These are phyloP conservation scores for Drosophila falleni DNA, from an alignment of 2,888 invertebrate genomes.

Conservation along the genomic window DNA sequence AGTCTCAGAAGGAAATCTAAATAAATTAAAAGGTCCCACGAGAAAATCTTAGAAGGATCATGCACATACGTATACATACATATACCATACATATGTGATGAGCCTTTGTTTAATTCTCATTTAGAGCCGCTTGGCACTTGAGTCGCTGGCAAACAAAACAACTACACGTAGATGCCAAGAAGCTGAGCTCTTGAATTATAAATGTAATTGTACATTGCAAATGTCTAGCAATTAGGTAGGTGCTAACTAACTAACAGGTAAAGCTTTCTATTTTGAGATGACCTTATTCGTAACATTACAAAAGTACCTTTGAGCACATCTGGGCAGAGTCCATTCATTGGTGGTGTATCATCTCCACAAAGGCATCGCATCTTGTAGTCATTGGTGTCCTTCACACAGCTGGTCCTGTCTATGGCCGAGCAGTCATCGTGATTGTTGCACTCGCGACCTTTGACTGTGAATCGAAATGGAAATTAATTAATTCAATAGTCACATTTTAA, in stretches of 20 bases:
- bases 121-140: slow-evolving; percentile 58
- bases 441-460: slow-evolving; percentile 87
- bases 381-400: slow-evolving; percentile 88
- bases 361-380: slow-evolving; percentile 89
- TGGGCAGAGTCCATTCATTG: slow-evolving; percentile 89
- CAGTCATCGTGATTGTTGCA: slow-evolving; percentile 89
- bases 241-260: slow-evolving; percentile 20
- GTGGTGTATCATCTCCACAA: slow-evolving; percentile 89
- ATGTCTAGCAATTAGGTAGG: slow-evolving; percentile 64
- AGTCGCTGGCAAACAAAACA: slow-evolving; percentile 46
- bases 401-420: slow-evolving; percentile 88
- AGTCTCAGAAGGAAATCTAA: slow-evolving; percentile 50
- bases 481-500: not conserved
- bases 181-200: slow-evolving; percentile 58
- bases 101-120: slow-evolving; percentile 80
- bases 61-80: slow-evolving; percentile 4
- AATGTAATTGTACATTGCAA: slow-evolving; percentile 51
- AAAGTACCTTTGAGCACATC: slow-evolving; percentile 88
- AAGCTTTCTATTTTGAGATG: slow-evolving; percentile 44
- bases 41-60: not conserved
- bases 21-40: slow-evolving; percentile 47
- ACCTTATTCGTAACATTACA: slow-evolving; percentile 8
- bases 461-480: slow-evolving; percentile 19
- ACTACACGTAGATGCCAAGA: slow-evolving; percentile 31
- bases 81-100: slow-evolving; percentile 24